These are phyloP conservation scores for Galagoides demidoff DNA, from an alignment of 2,797 vertebrate genomes.

Conservation along the genomic window DNA sequence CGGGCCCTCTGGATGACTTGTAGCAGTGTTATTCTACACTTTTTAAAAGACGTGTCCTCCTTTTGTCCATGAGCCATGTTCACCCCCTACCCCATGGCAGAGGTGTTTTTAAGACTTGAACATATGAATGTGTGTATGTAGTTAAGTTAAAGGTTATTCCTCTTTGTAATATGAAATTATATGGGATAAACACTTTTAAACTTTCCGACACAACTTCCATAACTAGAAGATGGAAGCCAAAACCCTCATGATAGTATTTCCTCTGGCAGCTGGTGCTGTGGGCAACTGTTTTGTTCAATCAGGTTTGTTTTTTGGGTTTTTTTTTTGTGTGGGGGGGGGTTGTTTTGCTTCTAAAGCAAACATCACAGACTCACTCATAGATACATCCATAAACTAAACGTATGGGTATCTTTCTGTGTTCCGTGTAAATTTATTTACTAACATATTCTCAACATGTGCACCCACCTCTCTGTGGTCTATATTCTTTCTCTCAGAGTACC, in stretches of 20 bases:
- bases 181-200: slow-evolving; percentile 60
- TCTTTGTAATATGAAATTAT: slow-evolving; percentile 45
- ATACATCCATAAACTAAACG: background rate
- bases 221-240: slow-evolving; percentile 75
- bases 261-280: slow-evolving; percentile 89
- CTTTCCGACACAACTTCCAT: slow-evolving; percentile 42
- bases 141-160: slow-evolving; percentile 64
- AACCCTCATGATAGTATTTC: slow-evolving; percentile 74
- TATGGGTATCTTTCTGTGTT: slow-evolving; percentile 72
- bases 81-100: slow-evolving; percentile 60
- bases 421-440: slow-evolving; percentile 77
- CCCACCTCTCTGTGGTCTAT: slow-evolving; percentile 76
- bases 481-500: slow-evolving; percentile 85
- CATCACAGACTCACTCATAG: slow-evolving; percentile 56
- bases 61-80: slow-evolving; percentile 16
- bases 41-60: slow-evolving; percentile 39
- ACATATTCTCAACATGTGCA: slow-evolving; percentile 67
- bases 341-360: slow-evolving; percentile 84
- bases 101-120: slow-evolving; percentile 78
- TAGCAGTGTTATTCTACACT: slow-evolving; percentile 54
- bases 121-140: slow-evolving; percentile 66
- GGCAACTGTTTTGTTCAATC: slow-evolving; percentile 84
- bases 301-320: slow-evolving; percentile 62
- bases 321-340: background rate
- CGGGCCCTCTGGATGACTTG: background rate